phyloP scores from a whole-genome alignment of 2,888 invertebrate genomes.

The Pristionchus fissidentatus region DNA sequence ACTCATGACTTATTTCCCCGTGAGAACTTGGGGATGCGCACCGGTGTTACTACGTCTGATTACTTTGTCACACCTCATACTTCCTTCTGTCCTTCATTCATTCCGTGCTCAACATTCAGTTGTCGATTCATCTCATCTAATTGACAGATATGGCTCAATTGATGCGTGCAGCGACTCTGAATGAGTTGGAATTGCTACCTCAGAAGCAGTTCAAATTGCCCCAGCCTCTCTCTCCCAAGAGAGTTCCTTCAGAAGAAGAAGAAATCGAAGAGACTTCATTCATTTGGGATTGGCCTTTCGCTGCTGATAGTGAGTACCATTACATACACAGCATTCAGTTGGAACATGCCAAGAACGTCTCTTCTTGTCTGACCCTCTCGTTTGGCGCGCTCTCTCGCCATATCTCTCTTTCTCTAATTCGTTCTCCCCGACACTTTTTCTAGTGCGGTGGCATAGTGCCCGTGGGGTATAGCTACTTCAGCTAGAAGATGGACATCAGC shows the following conservation, averaged over 20 bases:
- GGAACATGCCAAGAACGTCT: no score
- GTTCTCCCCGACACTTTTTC: not conserved
- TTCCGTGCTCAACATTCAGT: not conserved
- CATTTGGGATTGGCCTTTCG: constrained; percentile 73
- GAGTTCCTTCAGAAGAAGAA: not conserved
- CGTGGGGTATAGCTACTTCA: no score
- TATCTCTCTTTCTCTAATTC: no score
- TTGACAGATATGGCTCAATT: constrained; percentile 20
- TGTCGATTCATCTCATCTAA: not conserved
- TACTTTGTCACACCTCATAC: not conserved
- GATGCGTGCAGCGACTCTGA: constrained; percentile 44
- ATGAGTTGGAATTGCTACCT: constrained; percentile 45
- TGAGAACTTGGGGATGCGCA: not conserved
- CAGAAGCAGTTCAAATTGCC: constrained; percentile 41
- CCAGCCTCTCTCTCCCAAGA: constrained; percentile 24
- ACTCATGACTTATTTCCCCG: no score
- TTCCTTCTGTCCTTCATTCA: not conserved
- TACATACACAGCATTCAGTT: no score
- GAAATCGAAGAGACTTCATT: constrained; percentile 60
- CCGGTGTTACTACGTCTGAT: not conserved
- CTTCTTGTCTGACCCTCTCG: no score
- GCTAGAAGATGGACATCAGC: no score
- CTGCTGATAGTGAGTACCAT: constrained; percentile 62
- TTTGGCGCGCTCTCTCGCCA: no score
- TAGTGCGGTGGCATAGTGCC: no score